Evolutionary conservation across 2,888 invertebrate genomes (phyloP), one percentile per base, ranked within the genome.

Genomic region (Epistrophe eligans): DNA sequence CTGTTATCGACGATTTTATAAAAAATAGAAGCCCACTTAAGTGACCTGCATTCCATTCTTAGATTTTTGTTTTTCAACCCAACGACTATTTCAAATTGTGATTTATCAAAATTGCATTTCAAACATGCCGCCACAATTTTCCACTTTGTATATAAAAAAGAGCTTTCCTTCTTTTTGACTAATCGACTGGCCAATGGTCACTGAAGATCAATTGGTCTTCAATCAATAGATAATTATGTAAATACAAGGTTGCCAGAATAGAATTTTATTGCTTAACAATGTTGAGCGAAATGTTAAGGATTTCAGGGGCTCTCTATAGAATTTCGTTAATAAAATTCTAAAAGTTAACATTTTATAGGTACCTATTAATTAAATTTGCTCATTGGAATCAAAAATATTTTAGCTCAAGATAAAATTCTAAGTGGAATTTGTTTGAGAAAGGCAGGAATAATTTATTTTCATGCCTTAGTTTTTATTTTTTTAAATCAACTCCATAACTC

Each of bases 141-240:
- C 58, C 15, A 76, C 32, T 66, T 19, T 50, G 17, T 32, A 0
- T 32, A 24, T 24, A 24, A 2, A 24, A 24, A 24, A 24, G 1
- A 24, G 24, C 32, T 52, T 50, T 17, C 35, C 17, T 19, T 28
- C 11, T 28, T 38, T 50, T 32, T 45, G 45, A 48, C 66, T 48
- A 43, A 67, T 81, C 55, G 15, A 38, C 66, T 71, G 84, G 72
- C 52, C 79, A 71, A 40, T 28, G 74, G 74, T 66, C 77, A 38
- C 45, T 50, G 19, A 60, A 57, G 55, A 85, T 82, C 77, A 79
- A 48, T 85, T 82, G 77, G 57, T 74, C 40, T 66, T 80, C 38
- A 43, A 64, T 73, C 11, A 43, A 64, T 13, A 70, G 15, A 57
- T 17, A 71, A 40, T 32, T 32, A 35, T 9, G 35, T 35, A 35